Evolutionary conservation across 2,888 invertebrate species (phyloP), one percentile per base, ranked within the genome.

Genomic region (Cepaea hortensis): DNA sequence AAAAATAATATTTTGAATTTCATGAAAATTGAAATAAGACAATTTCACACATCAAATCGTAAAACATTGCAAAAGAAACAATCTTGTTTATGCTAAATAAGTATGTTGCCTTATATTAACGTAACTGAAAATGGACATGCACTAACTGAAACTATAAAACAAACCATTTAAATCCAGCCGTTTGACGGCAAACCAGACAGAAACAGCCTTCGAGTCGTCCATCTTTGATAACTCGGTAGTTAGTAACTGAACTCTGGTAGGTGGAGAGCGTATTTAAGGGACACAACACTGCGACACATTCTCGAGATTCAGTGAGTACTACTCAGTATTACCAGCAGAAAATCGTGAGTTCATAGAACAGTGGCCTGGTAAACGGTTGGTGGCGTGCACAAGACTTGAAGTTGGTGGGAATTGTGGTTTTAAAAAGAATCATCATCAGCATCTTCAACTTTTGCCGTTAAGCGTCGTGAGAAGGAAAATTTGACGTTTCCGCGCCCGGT

Each of bases 111-210:
- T 68, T 18, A 20, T 68, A 68, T 20, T 68, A n/a, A 15, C 0
- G 20, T 18, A 18, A 20, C n/a, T 68, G 13, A 9, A n/a, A 18
- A 68, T 11, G 68, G n/a, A 15, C n/a, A n/a, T 68, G 68, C 68
- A 20, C 18, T 9, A 20, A 68, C 6, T 15, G 5, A n/a, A 11
- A 23, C 5, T 15, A 62, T 35, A 46, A 3, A 79, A 79, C 79
- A 68, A 77, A 86, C 86, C 86, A 75, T 86, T 86, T 55, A 81
- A 81, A 77, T 86, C 82, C 20, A 86, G 48, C 15, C 86, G 23
- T 61, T 83, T 76, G 1, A 86, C 82, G 35, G 83, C 68, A 82
- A 86, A 79, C 76, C 82, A 82, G 50, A 86, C 83, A 7, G 82
- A 82, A 68, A 86, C 83, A 7, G 82, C 35, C 77, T 55, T 68